Conservation (phyloP, 2,113 vertebrate species). For the Morone chrysops region DNA sequence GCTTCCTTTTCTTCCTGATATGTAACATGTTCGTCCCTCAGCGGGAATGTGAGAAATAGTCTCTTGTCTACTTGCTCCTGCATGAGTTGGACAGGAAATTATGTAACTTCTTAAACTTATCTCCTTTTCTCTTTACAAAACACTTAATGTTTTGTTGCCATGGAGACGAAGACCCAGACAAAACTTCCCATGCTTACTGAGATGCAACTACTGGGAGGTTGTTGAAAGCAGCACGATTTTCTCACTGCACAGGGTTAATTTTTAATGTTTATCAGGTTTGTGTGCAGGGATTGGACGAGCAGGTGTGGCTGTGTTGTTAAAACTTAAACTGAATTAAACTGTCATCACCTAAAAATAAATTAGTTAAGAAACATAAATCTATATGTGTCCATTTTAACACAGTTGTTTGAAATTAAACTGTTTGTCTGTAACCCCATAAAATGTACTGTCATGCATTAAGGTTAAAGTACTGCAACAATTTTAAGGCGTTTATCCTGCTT, state of each 20-base stretch:
- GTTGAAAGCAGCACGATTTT: conserved; percentile 21
- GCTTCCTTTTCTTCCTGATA: conserved; percentile 48
- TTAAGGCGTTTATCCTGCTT: no score
- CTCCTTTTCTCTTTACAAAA: conserved; percentile 53
- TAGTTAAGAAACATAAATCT: conserved; percentile 17
- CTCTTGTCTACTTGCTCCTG: conserved; percentile 44
- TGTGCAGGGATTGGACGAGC: not conserved
- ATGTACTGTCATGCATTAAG: not conserved
- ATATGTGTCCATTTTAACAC: not conserved
- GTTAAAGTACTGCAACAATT: no score
- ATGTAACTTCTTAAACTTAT: conserved; percentile 66
- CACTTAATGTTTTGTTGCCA: conserved; percentile 65
- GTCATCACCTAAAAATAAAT: not conserved
- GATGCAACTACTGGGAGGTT: conserved; percentile 41
- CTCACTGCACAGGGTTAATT: not conserved
- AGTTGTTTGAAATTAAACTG: conserved; percentile 3
- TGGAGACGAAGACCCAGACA: conserved; percentile 60
- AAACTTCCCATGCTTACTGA: conserved; percentile 50
- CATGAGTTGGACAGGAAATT: conserved; percentile 55
- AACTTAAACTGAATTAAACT: not conserved
- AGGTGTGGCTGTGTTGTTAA: not conserved
- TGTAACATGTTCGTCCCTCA: conserved; percentile 49
- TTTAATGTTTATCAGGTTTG: conserved; percentile 1
- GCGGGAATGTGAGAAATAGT: conserved; percentile 47
- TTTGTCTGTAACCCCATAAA: conserved; percentile 18